Conservation (phyloP, 2,797 vertebrate genomes). For the Enteromius paludinosus region DNA sequence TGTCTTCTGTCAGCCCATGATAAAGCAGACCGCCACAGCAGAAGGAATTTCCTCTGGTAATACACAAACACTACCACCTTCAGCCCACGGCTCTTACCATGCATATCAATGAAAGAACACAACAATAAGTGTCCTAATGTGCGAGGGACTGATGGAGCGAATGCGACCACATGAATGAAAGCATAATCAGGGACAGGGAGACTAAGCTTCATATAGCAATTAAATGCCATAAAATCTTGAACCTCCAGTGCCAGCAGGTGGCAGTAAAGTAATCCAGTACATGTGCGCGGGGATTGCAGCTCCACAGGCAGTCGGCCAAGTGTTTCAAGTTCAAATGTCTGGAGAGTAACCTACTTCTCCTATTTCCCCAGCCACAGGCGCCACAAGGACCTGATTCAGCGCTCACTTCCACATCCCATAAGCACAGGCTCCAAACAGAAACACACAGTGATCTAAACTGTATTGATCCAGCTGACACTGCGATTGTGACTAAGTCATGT, state of each 20-base stretch:
- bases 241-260: conserved; percentile 57
- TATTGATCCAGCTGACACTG: conserved; percentile 33
- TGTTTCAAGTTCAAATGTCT: conserved; percentile 60
- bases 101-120: conserved; percentile 52
- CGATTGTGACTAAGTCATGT: conserved; percentile 33
- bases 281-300: conserved; percentile 5
- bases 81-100: conserved; percentile 61
- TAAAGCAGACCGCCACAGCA: conserved; percentile 66
- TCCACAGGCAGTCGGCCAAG: conserved; percentile 51
- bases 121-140: neutral
- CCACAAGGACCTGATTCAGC: conserved; percentile 51
- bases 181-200: neutral
- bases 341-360: conserved; percentile 59
- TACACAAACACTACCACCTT: conserved; percentile 60
- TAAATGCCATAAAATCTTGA: neutral
- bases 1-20: conserved; percentile 62
- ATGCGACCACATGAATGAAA: neutral
- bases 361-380: conserved; percentile 51
- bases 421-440: conserved; percentile 35
- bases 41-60: conserved; percentile 65
- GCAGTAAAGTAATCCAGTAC: conserved; percentile 61
- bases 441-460: conserved; percentile 34
- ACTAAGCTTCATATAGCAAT: neutral
- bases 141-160: conserved; percentile 6
- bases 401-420: conserved; percentile 44